Evolutionary conservation across 2,113 vertebrate genomes (phyloP).

Genomic region (Prunella fulvescens): DNA sequence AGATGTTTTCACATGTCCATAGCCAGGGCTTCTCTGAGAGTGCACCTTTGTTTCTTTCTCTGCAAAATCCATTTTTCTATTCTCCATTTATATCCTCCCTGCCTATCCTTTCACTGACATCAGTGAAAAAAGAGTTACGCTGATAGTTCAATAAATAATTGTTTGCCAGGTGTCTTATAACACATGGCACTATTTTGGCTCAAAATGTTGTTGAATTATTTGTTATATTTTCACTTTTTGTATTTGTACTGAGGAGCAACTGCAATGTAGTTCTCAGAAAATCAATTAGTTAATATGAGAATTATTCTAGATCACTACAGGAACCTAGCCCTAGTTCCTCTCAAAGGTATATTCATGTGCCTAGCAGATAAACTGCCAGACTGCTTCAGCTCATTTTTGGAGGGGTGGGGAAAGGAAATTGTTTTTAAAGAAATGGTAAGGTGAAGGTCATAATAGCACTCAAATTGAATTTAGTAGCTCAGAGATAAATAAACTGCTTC

Average conservation of each 20-base stretch:
- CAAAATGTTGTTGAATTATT: not conserved
- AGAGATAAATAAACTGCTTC: not conserved
- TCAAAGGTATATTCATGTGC: not conserved
- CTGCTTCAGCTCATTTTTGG: not conserved
- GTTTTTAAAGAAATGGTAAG: not conserved
- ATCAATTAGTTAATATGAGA: not conserved
- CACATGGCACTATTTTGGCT: not conserved
- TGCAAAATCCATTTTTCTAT: not conserved
- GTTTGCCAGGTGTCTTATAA: not conserved
- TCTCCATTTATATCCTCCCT: not conserved
- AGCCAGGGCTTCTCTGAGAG: not conserved
- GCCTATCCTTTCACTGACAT: not conserved
- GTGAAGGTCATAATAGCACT: not conserved
- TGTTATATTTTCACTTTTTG: not conserved
- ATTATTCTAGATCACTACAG: not conserved
- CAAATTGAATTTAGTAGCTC: not conserved
- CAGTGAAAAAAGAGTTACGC: not conserved
- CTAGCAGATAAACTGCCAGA: not conserved
- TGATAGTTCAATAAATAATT: not conserved
- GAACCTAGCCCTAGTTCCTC: not conserved
- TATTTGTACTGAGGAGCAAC: not conserved
- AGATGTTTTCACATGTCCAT: not conserved
- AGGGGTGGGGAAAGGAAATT: not conserved
- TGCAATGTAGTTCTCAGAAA: not conserved
- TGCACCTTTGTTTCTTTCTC: not conserved